Conservation (phyloP, 2,113 vertebrate genomes). For the Cairina moschata region DNA sequence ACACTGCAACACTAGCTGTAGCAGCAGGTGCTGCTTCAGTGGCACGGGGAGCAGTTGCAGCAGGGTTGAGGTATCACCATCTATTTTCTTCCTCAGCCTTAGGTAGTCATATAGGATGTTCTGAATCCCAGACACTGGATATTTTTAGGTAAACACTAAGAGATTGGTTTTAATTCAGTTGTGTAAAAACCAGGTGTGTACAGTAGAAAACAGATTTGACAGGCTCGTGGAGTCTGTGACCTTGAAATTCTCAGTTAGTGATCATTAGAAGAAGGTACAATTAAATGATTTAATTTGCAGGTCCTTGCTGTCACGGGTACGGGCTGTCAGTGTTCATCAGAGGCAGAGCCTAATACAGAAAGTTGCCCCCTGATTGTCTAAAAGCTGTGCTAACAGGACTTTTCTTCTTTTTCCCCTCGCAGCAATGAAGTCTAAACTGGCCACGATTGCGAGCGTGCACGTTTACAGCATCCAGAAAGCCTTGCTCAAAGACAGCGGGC, state of each 20-base stretch:
- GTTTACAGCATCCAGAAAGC: slow-evolving; percentile 97
- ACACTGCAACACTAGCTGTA: neutral
- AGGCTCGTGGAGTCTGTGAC: neutral
- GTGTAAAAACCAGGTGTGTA: neutral
- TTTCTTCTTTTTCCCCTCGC: neutral
- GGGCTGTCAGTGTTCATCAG: neutral
- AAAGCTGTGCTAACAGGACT: slow-evolving; percentile 62
- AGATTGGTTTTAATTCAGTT: neutral
- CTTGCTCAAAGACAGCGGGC: slow-evolving; percentile 90
- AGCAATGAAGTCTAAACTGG: slow-evolving; percentile 90
- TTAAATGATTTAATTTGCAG: accelerated
- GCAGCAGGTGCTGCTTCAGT: neutral
- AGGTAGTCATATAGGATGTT: neutral
- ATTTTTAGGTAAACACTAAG: neutral
- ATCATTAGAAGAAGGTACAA: accelerated
- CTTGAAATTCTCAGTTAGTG: neutral
- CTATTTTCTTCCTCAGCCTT: neutral
- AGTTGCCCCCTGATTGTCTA: neutral
- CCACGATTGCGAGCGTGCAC: slow-evolving; percentile 85
- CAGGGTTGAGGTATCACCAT: neutral
- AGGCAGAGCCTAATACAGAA: neutral
- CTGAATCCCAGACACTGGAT: neutral
- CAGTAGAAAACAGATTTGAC: neutral
- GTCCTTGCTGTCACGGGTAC: neutral
- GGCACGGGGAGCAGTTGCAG: neutral